phyloP scores from a whole-genome alignment of 2,113 vertebrate species.

The Ptilonorhynchus violaceus region DNA sequence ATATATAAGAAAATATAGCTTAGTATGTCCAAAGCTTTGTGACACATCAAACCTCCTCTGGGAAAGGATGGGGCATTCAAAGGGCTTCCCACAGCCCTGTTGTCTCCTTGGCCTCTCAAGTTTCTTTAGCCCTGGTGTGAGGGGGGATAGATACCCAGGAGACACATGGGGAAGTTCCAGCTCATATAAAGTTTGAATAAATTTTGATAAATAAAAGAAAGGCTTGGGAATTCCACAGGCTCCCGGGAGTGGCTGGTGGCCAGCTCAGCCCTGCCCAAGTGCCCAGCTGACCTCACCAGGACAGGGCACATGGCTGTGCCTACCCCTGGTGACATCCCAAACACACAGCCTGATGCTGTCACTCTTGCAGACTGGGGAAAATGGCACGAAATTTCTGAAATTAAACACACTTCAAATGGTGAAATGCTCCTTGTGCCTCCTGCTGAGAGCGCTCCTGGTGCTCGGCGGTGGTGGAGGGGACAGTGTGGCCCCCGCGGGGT shows the following conservation, averaged over 20 bases:
- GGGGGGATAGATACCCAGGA: neutral
- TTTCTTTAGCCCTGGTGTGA: rapidly evolving
- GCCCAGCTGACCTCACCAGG: neutral
- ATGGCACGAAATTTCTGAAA: neutral
- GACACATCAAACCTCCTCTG: neutral
- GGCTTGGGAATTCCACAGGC: neutral
- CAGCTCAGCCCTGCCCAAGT: neutral
- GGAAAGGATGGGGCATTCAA: neutral
- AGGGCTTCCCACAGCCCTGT: neutral
- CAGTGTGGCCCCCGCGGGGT: neutral
- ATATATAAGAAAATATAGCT: neutral
- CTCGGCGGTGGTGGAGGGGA: neutral
- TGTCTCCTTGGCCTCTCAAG: neutral
- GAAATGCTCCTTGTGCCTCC: neutral
- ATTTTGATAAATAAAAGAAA: neutral
- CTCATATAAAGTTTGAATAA: rapidly evolving
- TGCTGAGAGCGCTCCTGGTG: rapidly evolving
- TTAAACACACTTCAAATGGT: neutral
- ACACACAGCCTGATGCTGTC: neutral
- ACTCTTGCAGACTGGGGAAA: rapidly evolving
- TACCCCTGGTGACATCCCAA: neutral
- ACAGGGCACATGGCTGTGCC: neutral
- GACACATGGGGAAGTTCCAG: neutral
- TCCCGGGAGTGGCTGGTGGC: neutral
- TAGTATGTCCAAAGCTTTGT: neutral